phyloP scores from a whole-genome alignment of 2,797 vertebrate genomes.

The Acomys russatus region DNA sequence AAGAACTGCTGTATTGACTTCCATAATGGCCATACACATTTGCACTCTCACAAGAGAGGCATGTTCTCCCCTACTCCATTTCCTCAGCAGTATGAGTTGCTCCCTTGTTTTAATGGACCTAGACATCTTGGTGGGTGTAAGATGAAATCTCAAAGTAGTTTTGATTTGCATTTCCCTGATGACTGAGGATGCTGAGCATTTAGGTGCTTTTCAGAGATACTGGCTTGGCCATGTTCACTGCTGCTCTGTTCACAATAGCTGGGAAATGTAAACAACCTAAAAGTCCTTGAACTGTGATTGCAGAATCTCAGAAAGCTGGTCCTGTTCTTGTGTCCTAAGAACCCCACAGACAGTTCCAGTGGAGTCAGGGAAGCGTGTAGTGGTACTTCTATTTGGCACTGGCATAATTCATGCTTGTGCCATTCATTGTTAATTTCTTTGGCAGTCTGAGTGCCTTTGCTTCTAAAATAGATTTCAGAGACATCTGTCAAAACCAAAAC shows the following conservation, averaged over 20 bases:
- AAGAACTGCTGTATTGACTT: not conserved
- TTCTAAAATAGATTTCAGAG: constrained; percentile 64
- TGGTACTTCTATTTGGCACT: not conserved
- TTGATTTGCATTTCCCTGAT: not conserved
- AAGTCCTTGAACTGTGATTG: not conserved
- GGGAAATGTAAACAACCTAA: not conserved
- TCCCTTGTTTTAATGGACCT: not conserved
- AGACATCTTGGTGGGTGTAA: not conserved
- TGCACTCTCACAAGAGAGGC: not conserved
- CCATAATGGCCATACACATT: not conserved
- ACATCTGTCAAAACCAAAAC: constrained; percentile 62
- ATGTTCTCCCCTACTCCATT: not conserved
- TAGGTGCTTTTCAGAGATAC: not conserved
- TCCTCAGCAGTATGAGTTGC: not conserved
- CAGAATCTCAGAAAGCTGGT: not conserved
- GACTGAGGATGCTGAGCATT: not conserved
- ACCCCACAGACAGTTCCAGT: not conserved
- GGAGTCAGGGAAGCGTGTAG: too few species aligned
- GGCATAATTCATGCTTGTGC: not conserved
- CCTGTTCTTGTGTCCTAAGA: not conserved
- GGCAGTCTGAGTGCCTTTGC: constrained; percentile 43
- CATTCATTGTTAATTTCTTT: constrained; percentile 49
- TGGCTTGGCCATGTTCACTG: not conserved
- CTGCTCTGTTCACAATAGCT: not conserved
- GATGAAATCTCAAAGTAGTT: not conserved